Evolutionary conservation across 2,797 vertebrate species (phyloP).

Genomic region (Merluccius polli): DNA sequence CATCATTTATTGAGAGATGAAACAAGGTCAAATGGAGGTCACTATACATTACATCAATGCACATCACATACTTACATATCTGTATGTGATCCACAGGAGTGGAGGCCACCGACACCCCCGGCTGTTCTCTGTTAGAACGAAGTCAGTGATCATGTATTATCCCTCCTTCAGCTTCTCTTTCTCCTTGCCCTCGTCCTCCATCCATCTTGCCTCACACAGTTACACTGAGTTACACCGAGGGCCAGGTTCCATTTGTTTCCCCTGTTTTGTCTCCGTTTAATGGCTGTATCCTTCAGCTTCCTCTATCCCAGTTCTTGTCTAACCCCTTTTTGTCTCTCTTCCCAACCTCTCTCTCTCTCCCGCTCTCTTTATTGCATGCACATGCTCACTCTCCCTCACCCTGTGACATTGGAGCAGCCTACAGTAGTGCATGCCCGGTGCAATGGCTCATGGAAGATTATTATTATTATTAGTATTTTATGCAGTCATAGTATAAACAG

Average conservation of each 20-base stretch:
- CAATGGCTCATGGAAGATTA: background rate
- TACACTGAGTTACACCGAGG: background rate
- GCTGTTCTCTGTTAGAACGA: background rate
- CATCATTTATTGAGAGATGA: background rate
- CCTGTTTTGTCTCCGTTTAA: background rate
- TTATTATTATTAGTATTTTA: no score
- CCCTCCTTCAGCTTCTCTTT: background rate
- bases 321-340: background rate
- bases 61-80: background rate
- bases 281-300: background rate
- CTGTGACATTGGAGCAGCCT: background rate
- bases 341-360: background rate
- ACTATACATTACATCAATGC: background rate
- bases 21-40: background rate
- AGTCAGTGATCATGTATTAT: background rate
- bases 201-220: background rate
- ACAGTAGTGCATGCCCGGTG: background rate
- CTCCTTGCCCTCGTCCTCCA: background rate
- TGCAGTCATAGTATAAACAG: no score
- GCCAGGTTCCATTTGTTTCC: background rate
- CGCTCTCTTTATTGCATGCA: background rate
- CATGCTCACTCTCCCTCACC: background rate
- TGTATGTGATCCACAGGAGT: background rate
- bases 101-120: background rate
- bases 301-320: background rate